Percentiles rank a stretch among this genome's conserved stretches.
Conservation (phyloP, 2,113 vertebrate genomes). For the Lycaon pictus region DNA sequence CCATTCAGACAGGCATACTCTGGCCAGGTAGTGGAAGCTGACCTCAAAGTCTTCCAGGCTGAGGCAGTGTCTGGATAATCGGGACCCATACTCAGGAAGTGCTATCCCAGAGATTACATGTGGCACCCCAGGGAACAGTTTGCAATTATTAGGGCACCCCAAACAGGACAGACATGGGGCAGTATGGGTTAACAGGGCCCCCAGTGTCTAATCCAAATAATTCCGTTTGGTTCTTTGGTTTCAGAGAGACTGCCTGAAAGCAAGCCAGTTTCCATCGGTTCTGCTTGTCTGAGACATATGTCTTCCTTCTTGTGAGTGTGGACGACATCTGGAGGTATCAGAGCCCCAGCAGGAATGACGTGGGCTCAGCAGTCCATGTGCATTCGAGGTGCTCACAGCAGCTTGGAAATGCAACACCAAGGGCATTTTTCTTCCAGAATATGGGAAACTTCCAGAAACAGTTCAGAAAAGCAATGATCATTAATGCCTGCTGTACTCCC, state of each 20-base stretch:
- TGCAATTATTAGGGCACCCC: neutral
- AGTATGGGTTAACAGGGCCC: neutral
- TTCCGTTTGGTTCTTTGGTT: neutral
- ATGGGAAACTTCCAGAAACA: conserved; percentile 9
- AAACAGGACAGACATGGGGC: neutral
- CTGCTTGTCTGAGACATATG: neutral
- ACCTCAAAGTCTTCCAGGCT: neutral
- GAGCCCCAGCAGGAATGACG: neutral
- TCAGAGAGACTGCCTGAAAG: conserved; percentile 31
- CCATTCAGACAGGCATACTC: neutral
- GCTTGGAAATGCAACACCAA: neutral
- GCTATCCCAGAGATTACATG: neutral
- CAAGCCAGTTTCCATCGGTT: neutral
- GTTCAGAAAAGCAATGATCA: conserved; percentile 22
- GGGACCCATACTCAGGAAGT: neutral
- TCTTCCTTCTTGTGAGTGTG: neutral
- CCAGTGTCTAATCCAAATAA: neutral
- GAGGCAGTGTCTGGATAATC: neutral
- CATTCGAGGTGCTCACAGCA: neutral
- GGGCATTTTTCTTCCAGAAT: neutral
- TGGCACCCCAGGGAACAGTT: neutral
- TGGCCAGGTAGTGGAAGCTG: neutral
- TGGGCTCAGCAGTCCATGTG: neutral
- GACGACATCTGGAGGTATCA: neutral
- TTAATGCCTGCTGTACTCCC: neutral